These are phyloP conservation scores for Epiblema foenella DNA, from an alignment of 2,888 invertebrate species.

Conservation along the genomic window DNA sequence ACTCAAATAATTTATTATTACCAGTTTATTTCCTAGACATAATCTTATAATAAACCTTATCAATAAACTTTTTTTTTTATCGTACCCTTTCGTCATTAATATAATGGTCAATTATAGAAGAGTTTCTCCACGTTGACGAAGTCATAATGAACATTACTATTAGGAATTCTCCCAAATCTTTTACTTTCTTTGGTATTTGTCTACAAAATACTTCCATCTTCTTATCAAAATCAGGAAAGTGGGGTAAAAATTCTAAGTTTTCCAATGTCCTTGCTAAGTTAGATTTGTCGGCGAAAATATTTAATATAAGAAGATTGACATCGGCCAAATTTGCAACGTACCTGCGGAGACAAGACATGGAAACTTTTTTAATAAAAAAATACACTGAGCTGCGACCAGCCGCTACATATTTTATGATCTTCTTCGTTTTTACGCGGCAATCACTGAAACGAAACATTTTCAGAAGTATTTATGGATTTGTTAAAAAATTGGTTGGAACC, in stretches of 20 bases:
- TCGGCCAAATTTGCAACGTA: constrained; percentile 36
- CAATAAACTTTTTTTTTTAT: neutral
- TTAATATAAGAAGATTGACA: constrained; percentile 41
- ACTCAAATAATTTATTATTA: neutral
- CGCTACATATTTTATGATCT: constrained; percentile 61
- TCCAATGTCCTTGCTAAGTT: constrained; percentile 10
- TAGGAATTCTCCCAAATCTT: neutral
- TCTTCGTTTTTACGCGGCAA: constrained; percentile 46
- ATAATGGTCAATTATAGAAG: neutral
- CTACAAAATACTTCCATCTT: neutral
- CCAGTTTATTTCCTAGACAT: neutral
- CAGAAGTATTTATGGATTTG: neutral
- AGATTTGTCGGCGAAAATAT: constrained; percentile 28
- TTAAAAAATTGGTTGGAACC: neutral
- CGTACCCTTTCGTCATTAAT: neutral
- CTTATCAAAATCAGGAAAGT: neutral
- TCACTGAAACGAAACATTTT: constrained; percentile 33
- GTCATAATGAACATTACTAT: neutral
- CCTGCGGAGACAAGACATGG: constrained; percentile 64
- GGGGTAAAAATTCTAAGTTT: constrained; percentile 4
- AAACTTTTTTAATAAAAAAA: constrained; percentile 78
- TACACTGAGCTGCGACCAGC: constrained; percentile 55
- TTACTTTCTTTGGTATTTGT: neutral
- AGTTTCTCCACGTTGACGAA: neutral
- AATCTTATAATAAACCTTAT: neutral